Evolutionary conservation across 2,888 invertebrate genomes (phyloP), one percentile per base, ranked within the genome.

Genomic region (Pristionchus entomophagus): DNA sequence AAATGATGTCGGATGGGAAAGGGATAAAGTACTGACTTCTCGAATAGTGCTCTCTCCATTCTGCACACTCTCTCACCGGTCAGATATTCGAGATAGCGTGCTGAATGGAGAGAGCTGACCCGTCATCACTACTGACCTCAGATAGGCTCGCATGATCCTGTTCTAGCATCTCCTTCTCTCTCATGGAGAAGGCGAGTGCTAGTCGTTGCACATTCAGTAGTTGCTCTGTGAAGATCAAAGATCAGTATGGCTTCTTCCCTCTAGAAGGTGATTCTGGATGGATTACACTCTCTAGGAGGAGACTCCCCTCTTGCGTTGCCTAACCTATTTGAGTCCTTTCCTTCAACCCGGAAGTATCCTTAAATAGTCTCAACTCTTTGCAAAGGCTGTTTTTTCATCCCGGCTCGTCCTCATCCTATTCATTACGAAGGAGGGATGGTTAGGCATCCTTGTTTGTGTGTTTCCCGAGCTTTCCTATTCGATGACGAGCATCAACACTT

Each of bases 141-240:
- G 41, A 41, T 12, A 73, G 26, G 45, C 41, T 73, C n/a, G 22
- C 38, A 5, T 45, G 22, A n/a, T 73, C 45, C n/a, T 73, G 45
- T 41, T 73, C 45, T 4, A 12, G 19, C 41, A 73, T 3, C 45
- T 73, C 73, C 73, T 45, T 73, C 73, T 73, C 73, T 26, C 41
- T 19, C 41, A 73, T 22, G 26, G 73, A 73, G 19, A 41, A 73
- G 73, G 73, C 73, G 41, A 73, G 6, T 10, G 73, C 73, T 2
- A 65, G 26, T 0, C 65, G 65, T 22, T 73, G 38, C 22, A 41
- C 73, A 19, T n/a, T 26, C 26, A 73, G 73, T 3, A 45, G 45
- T 45, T 73, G 73, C 12, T 73, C 73, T 73, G 45, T 17, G 35
- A 35, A 65, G 32, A 65, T 62, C 56, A 56, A 56, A 56, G 56